phyloP scores from a whole-genome alignment of 2,797 vertebrate species.

The Brachyrhaphis roseni region DNA sequence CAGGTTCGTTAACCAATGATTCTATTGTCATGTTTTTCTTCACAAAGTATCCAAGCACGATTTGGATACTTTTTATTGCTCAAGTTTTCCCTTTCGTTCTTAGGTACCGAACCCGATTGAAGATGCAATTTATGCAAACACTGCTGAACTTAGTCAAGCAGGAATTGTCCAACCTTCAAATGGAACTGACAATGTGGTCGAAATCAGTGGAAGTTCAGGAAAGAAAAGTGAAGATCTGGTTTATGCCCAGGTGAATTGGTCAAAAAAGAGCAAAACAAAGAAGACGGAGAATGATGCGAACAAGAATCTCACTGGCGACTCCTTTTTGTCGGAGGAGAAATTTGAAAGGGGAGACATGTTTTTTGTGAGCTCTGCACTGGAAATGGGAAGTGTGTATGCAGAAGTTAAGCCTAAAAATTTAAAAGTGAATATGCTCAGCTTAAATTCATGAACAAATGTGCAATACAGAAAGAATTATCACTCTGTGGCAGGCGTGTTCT shows the following conservation, averaged over 20 bases:
- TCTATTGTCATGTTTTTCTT: background rate
- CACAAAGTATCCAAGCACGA: too few species aligned
- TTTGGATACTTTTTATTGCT: too few species aligned
- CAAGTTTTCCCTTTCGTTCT: background rate
- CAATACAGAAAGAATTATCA: background rate
- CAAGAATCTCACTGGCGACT: background rate
- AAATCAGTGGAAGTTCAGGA: background rate
- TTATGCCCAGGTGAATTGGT: slow-evolving; percentile 22
- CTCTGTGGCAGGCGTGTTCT: background rate
- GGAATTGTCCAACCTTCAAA: background rate
- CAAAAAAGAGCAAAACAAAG: background rate
- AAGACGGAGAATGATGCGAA: background rate
- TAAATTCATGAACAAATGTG: too few species aligned
- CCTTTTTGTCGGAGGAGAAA: slow-evolving; percentile 18
- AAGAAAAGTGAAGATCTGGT: background rate
- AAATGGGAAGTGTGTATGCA: slow-evolving; percentile 13
- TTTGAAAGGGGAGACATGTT: background rate
- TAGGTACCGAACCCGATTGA: slow-evolving; percentile 25
- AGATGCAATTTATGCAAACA: slow-evolving; percentile 25
- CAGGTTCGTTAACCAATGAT: slow-evolving; percentile 31
- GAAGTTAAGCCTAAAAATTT: background rate
- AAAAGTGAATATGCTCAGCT: too few species aligned
- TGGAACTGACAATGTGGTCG: background rate
- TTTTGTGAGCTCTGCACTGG: background rate
- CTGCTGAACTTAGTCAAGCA: fast-evolving